Evolutionary conservation across 2,113 vertebrate species (phyloP).

Genomic region (Phrynocephalus versicolor): DNA sequence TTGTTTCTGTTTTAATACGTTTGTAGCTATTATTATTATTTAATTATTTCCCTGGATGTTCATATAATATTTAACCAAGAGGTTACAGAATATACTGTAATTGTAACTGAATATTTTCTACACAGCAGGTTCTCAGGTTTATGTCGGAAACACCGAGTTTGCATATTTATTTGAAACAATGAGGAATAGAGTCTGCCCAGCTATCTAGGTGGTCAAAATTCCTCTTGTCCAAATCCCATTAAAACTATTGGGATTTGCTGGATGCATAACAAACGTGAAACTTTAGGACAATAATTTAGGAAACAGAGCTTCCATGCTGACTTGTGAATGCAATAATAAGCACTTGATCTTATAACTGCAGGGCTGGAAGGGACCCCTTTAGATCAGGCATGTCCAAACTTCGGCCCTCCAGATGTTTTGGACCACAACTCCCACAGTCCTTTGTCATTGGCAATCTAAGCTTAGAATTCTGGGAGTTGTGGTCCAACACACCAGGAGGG

Average conservation of each 20-base stretch:
- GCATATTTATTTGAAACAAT: not conserved
- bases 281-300: not conserved
- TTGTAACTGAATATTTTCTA: not conserved
- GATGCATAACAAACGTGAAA: not conserved
- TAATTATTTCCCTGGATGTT: constrained; percentile 7
- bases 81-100: constrained; percentile 14
- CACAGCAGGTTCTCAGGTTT: not conserved
- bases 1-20: constrained; percentile 23
- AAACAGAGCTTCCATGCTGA: not conserved
- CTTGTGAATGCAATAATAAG: not conserved
- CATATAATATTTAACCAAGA: constrained; percentile 12
- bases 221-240: not conserved
- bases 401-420: no score
- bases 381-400: no score
- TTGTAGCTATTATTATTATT: not conserved
- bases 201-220: not conserved
- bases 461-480: no score
- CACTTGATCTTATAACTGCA: no score
- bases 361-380: no score
- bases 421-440: no score
- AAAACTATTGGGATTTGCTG: not conserved
- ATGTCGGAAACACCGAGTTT: not conserved
- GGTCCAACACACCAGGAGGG: no score
- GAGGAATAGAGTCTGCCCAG: no score
- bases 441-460: no score